Evolutionary conservation across 2,113 vertebrate species (phyloP).

Genomic region (Cinclus mexicanus): DNA sequence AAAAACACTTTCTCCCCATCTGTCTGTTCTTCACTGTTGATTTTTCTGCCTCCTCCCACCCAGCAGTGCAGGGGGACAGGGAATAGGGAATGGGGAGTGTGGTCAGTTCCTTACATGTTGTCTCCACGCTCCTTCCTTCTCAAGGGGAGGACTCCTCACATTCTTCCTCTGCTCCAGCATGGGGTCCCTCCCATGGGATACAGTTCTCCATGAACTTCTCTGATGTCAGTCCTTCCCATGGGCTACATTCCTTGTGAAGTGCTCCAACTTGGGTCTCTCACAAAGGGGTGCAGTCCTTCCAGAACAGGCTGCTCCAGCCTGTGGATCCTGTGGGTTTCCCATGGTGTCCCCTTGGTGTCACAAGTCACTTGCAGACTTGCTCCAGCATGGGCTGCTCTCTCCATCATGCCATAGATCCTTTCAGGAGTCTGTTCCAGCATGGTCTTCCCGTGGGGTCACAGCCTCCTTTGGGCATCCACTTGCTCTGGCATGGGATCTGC

Average conservation of each 20-base stretch:
- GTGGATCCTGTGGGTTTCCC: neutral
- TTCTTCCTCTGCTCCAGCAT: rapidly evolving
- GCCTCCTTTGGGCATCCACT: neutral
- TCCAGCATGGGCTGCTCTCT: neutral
- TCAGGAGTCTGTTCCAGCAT: neutral
- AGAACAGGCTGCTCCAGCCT: neutral
- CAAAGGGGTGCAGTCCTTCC: neutral
- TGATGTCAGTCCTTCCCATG: rapidly evolving
- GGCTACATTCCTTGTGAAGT: neutral
- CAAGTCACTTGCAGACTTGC: neutral
- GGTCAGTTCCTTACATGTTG: neutral
- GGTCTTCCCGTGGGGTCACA: neutral
- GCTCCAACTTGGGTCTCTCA: neutral
- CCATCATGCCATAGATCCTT: neutral
- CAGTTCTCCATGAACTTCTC: neutral
- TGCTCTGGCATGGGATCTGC: neutral
- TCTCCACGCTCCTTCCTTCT: neutral
- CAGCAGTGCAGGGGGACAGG: rapidly evolving
- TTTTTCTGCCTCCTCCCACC: neutral
- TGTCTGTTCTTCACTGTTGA: neutral
- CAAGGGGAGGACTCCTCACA: neutral
- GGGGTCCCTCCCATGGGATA: rapidly evolving
- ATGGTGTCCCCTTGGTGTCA: neutral
- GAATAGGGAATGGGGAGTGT: neutral
- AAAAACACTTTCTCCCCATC: neutral